phyloP scores from a whole-genome alignment of 1,140 invertebrate genomes.

The Atta texana region DNA sequence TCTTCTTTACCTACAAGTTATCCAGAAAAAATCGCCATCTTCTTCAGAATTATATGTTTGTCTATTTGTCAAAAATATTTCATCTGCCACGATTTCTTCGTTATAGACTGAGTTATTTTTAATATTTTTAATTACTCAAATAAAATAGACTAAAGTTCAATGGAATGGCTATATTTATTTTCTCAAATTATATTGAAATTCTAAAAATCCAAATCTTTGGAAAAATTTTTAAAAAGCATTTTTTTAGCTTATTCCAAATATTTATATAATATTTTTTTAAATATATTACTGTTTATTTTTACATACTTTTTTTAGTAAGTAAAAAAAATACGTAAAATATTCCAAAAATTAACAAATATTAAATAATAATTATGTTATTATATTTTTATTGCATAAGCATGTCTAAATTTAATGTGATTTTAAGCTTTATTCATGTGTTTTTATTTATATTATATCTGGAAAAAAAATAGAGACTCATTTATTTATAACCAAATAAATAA shows the following conservation, averaged over 20 bases:
- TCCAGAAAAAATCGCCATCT: background rate
- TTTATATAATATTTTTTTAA: background rate
- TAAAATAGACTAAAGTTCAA: background rate
- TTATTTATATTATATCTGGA: background rate
- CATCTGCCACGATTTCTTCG: background rate
- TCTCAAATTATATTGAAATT: background rate
- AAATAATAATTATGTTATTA: constrained; percentile 2
- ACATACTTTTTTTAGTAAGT: background rate
- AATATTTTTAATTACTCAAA: background rate
- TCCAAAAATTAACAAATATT: background rate
- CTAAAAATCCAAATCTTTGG: background rate
- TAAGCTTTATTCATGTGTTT: background rate
- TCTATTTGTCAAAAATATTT: constrained; percentile 12
- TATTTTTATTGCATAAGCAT: background rate
- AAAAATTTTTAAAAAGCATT: background rate
- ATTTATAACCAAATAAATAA: background rate
- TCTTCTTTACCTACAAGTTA: background rate
- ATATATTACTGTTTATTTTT: background rate
- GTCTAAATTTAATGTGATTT: background rate
- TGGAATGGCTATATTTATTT: background rate
- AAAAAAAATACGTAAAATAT: background rate
- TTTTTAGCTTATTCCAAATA: background rate
- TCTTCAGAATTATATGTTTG: constrained; percentile 26
- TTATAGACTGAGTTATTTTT: background rate
- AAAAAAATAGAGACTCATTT: background rate